phyloP scores from a whole-genome alignment of 2,113 vertebrate species.

The Aramus guarauna region DNA sequence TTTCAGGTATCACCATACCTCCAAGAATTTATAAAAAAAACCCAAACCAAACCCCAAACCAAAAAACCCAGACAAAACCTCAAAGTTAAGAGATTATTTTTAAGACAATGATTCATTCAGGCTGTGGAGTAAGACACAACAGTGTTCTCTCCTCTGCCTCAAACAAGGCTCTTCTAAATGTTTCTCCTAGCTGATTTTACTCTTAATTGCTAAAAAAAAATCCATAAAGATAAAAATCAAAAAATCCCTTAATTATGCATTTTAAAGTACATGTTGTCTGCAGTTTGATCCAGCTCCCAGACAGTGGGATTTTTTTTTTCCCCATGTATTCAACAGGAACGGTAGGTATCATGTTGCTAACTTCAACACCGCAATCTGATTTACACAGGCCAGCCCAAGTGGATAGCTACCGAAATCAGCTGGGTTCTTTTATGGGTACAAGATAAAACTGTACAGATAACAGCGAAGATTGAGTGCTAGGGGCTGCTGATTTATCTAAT shows the following conservation, averaged over 20 bases:
- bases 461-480: not conserved
- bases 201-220: not conserved
- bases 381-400: not conserved
- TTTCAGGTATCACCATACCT: not conserved
- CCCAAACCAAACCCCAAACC: too few species aligned
- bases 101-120: not conserved
- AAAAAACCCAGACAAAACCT: not conserved
- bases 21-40: not conserved
- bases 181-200: not conserved
- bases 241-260: not conserved
- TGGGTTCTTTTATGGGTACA: not conserved
- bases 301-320: not conserved
- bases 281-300: not conserved
- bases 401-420: constrained; percentile 28
- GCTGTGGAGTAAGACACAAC: not conserved
- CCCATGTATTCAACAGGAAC: not conserved
- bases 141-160: not conserved
- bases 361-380: constrained; percentile 1
- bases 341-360: constrained; percentile 12
- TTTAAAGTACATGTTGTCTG: not conserved
- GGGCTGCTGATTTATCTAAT: not conserved
- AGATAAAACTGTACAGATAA: constrained; percentile 10
- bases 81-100: not conserved
- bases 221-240: not conserved
- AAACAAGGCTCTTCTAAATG: not conserved